Base-by-base conservation (phyloP, 2,797 vertebrate species). In the Gila robusta region DNA sequence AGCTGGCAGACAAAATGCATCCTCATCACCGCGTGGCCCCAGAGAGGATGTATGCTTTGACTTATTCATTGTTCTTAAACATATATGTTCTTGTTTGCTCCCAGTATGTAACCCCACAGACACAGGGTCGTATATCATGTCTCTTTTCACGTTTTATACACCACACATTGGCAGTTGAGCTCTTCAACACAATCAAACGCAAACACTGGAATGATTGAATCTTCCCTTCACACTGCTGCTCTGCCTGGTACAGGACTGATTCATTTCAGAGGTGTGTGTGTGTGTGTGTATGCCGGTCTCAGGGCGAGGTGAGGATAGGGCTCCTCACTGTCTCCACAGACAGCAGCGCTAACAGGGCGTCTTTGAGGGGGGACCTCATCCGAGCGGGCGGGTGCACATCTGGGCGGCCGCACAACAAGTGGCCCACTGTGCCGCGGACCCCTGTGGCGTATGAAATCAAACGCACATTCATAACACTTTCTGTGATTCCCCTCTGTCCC, bases 391-490 rank as follows among this genome's bases (percentile, higher is more conserved):
- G 79, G 72, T 84, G 89, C 93, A 94, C 94, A 94, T 94, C 94
- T 94, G 94, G 94, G 93, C 87, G 35, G 70, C 69, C 67, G 32
- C 86, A 90, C 92, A 94, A 94, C 94, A 94, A 94, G 92, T 88
- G 86, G 89, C 90, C 92, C 92, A 93, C 90, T 94, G 93, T 94
- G 92, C 74, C 77, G 71, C 41, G 59, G 81, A 83, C 89, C 86
- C 89, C 81, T 81, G 74, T 86, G 82, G 87, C 84, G 90, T 92
- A 91, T 94, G 92, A 94, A 94, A 94, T 94, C 93, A 93, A 92
- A 93, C 89, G 91, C 94, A 94, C 93, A 94, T 93, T 94, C 93
- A 94, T 93, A 93, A 93, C 92, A n/a, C 76, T 67, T 74, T 88
- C 91, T 91, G 89, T 91, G 90, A 89, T 90, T 91, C 89, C 87